phyloP scores from a whole-genome alignment of 2,797 vertebrate genomes.

The Catamblyrhynchus diadema region DNA sequence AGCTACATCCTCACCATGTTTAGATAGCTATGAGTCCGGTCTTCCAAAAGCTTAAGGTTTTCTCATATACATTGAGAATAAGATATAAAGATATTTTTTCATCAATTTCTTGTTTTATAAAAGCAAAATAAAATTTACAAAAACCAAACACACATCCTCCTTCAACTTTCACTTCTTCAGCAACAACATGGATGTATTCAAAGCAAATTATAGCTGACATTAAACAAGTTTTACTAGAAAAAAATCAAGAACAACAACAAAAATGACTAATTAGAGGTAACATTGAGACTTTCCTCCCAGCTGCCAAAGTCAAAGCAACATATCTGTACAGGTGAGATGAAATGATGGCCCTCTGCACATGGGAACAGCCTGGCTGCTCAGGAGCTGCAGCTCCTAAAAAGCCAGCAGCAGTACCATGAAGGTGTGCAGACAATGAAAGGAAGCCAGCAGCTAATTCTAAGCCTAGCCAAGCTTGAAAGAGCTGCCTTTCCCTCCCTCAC shows the following conservation, averaged over 20 bases:
- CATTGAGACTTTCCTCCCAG: neutral
- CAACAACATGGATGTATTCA: neutral
- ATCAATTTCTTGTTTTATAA: neutral
- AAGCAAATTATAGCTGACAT: neutral
- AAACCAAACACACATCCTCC: neutral
- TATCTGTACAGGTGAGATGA: neutral
- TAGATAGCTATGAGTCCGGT: neutral
- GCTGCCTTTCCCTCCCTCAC: neutral
- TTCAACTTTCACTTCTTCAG: neutral
- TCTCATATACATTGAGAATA: neutral
- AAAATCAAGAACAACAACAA: neutral
- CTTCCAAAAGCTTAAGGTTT: neutral
- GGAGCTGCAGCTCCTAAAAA: neutral
- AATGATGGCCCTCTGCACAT: neutral
- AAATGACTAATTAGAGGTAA: neutral
- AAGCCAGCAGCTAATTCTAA: neutral
- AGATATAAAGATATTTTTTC: neutral
- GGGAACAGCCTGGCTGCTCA: neutral
- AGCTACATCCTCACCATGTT: neutral
- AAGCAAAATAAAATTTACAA: neutral
- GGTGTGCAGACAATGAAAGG: neutral
- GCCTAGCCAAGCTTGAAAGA: slow-evolving; percentile 16
- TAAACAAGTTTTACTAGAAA: neutral
- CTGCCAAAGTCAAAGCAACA: neutral
- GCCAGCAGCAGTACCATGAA: neutral